Conservation (phyloP, 2,113 vertebrate genomes). For the Psittacara wagleri region DNA sequence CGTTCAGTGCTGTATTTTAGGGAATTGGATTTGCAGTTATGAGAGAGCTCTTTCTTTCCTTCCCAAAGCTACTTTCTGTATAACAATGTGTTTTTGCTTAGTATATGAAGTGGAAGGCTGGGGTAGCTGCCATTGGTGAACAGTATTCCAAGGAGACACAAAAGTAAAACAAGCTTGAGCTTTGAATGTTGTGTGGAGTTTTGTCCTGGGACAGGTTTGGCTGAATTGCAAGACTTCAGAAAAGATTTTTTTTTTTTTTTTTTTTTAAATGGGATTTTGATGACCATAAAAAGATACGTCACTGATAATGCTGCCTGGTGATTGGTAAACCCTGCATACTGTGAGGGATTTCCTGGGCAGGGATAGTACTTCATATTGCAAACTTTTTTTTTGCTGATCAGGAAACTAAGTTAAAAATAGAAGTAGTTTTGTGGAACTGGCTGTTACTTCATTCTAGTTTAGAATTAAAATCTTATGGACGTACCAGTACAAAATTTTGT, state of each 20-base stretch:
- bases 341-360: background rate
- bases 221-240: background rate
- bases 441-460: background rate
- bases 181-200: background rate
- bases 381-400: background rate
- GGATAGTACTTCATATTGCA: background rate
- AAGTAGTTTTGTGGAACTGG: background rate
- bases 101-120: background rate
- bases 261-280: background rate
- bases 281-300: background rate
- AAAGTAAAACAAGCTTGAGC: background rate
- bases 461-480: background rate
- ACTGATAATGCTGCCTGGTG: background rate
- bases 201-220: background rate
- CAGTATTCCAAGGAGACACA: background rate
- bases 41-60: constrained; percentile 18
- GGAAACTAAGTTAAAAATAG: background rate
- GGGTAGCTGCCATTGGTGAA: background rate
- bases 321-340: background rate
- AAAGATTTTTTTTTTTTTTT: background rate
- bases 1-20: background rate
- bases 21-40: background rate
- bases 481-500: background rate
- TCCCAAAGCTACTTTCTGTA: background rate
- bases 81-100: constrained; percentile 12